Percentiles rank a stretch among this genome's conserved stretches.
Evolutionary conservation across 2,113 vertebrate species (phyloP).

Genomic region (Sturnus vulgaris): DNA sequence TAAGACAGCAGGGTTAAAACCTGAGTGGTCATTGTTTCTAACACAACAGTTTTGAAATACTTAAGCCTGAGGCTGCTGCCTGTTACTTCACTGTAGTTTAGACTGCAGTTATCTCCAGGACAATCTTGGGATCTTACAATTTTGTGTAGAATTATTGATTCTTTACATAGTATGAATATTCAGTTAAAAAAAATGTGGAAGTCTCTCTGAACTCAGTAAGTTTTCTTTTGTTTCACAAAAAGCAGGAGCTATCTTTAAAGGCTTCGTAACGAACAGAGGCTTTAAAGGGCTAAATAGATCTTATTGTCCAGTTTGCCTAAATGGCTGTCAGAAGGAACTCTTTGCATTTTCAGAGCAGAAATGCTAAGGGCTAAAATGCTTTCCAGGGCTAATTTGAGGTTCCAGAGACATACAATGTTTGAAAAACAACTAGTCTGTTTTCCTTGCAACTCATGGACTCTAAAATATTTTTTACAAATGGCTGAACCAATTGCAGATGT

Average conservation of each 20-base stretch:
- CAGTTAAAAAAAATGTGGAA: background rate
- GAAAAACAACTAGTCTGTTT: background rate
- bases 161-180: background rate
- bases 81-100: background rate
- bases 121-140: background rate
- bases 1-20: background rate
- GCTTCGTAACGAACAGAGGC: background rate
- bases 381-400: conserved; percentile 11
- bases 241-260: conserved; percentile 8
- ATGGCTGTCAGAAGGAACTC: background rate
- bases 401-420: background rate
- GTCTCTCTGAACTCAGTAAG: background rate
- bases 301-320: background rate
- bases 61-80: background rate
- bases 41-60: background rate
- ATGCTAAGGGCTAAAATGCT: conserved; percentile 52
- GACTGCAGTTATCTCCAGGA: background rate
- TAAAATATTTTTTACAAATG: background rate
- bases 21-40: background rate
- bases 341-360: background rate
- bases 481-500: background rate
- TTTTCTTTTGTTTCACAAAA: background rate
- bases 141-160: background rate
- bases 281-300: conserved; percentile 56
- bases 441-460: background rate